Evolutionary conservation across 2,797 vertebrate species (phyloP).

Genomic region (Crocodylus rhombifer): DNA sequence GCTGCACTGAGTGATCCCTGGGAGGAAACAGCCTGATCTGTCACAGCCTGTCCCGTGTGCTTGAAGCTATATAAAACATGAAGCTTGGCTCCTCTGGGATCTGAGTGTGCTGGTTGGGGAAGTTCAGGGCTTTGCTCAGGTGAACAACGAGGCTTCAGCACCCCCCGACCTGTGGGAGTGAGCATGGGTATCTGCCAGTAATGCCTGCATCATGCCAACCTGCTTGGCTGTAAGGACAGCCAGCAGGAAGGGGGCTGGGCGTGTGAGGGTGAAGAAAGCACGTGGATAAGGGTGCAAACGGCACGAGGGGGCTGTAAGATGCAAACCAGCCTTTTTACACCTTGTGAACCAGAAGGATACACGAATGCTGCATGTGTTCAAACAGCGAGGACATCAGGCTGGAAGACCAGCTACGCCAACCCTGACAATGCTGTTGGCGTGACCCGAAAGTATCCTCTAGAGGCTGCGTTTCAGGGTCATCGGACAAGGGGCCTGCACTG

Average conservation of each 20-base stretch:
- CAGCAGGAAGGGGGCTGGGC: background rate
- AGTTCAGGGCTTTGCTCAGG: background rate
- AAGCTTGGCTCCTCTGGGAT: background rate
- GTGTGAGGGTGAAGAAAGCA: background rate
- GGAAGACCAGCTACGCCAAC: background rate
- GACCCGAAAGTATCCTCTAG: background rate
- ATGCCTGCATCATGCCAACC: too few species aligned
- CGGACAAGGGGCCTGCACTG: background rate
- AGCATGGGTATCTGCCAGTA: too few species aligned
- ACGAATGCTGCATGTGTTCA: too few species aligned
- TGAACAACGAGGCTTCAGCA: background rate
- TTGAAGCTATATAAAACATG: background rate
- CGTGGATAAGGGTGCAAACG: background rate
- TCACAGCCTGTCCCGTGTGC: background rate
- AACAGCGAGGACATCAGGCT: background rate
- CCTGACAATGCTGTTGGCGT: background rate
- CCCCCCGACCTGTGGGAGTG: too few species aligned
- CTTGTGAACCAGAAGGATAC: too few species aligned
- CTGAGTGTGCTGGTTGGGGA: background rate
- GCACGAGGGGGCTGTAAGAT: accelerated
- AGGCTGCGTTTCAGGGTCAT: background rate
- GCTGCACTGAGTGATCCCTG: background rate
- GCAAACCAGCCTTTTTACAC: background rate
- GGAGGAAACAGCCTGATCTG: background rate
- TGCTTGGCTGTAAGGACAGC: too few species aligned